phyloP scores from a whole-genome alignment of 2,113 vertebrate genomes.

The Delphinus delphis region DNA sequence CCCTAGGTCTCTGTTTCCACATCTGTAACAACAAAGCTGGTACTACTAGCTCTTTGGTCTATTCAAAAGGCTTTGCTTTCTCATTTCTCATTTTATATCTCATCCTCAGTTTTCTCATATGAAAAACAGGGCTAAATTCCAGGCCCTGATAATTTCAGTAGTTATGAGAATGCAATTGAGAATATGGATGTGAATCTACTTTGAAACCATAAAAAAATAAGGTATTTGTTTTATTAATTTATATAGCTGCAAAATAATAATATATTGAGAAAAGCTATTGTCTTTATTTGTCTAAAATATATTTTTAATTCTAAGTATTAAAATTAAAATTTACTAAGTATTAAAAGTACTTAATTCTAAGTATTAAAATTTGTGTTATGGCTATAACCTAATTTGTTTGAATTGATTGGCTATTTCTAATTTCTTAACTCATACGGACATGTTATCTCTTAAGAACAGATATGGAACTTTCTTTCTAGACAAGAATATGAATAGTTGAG shows the following conservation, averaged over 20 bases:
- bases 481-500: neutral
- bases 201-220: neutral
- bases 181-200: neutral
- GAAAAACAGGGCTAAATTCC: neutral
- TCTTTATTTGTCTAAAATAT: neutral
- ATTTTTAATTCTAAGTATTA: neutral
- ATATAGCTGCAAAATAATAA: neutral
- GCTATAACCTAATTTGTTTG: neutral
- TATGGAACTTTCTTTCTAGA: neutral
- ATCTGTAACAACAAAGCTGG: neutral
- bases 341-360: neutral
- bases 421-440: neutral
- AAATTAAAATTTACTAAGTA: neutral
- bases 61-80: neutral
- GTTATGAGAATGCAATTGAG: neutral
- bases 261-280: neutral
- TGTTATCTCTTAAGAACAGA: constrained; percentile 32
- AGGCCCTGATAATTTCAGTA: neutral
- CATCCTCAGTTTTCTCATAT: neutral
- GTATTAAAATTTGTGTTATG: neutral
- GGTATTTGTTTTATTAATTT: neutral
- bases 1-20: neutral
- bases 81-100: neutral
- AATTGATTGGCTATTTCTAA: neutral
- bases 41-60: neutral